Evolutionary conservation across 2,888 invertebrate genomes (phyloP).

Genomic region (Tubulanus polymorphus): DNA sequence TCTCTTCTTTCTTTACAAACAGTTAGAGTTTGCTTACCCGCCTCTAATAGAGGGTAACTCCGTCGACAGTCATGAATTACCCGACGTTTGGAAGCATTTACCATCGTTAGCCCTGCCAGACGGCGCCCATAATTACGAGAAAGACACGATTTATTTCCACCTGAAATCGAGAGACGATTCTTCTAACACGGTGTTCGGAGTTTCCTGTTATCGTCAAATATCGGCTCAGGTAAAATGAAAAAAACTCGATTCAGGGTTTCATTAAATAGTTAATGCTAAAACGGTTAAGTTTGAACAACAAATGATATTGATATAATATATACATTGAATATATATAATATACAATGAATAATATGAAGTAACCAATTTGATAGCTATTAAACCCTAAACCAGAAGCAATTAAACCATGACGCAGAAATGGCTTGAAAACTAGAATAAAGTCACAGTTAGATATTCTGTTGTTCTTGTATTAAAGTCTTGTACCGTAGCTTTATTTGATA

Average conservation of each 20-base stretch:
- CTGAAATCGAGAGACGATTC: slow-evolving; percentile 77
- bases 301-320: too few relatives aligned
- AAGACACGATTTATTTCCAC: slow-evolving; percentile 95
- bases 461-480: background rate
- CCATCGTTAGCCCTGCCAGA: slow-evolving; percentile 96
- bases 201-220: slow-evolving; percentile 97
- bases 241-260: too few relatives aligned
- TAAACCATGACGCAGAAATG: too few relatives aligned
- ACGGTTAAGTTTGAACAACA: too few relatives aligned
- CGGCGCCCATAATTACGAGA: slow-evolving; percentile 93
- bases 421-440: too few relatives aligned
- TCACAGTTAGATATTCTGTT: background rate
- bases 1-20: slow-evolving; percentile 20
- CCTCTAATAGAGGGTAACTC: slow-evolving; percentile 69
- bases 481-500: too few relatives aligned
- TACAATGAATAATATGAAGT: too few relatives aligned
- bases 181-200: slow-evolving; percentile 75
- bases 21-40: slow-evolving; percentile 81
- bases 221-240: slow-evolving; percentile 87
- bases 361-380: too few relatives aligned
- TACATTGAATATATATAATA: too few relatives aligned
- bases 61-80: slow-evolving; percentile 71
- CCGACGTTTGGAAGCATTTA: slow-evolving; percentile 88
- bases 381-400: too few relatives aligned
- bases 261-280: too few relatives aligned